Base-by-base conservation (phyloP, 2,113 vertebrate species). In the Chascanopsetta lugubris region DNA sequence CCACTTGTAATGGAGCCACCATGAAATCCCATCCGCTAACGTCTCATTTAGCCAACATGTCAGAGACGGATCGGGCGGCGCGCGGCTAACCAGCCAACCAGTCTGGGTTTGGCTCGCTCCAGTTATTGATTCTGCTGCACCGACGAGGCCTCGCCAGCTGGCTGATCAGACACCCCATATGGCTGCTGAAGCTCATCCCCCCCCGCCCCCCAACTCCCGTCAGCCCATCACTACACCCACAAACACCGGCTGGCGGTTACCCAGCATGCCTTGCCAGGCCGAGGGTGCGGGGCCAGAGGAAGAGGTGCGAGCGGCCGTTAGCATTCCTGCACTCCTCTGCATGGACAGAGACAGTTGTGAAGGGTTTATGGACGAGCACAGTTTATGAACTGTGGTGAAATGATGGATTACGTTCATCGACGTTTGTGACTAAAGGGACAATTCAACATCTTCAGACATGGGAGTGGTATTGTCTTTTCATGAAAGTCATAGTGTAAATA, bases 221-320 rank as follows among this genome's bases (percentile, higher is more conserved):
- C 72, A 50, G 47, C 70, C 77, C 40, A 62, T 65, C 78, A 66
- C 34, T 56, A 62, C 69, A 56, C 80, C 79, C 74, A 75, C 80
- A 69, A 64, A 62, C 47, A 77, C 64, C 61, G 71, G 49, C 56
- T 64, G 77, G 79, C 65, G 0, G 11, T 54, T 49, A 53, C 51
- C 64, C 71, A 49, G 40, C 27, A 51, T 24, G 48, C 49, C 50
- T 15, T 6, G 34, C 34, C 34, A 38, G 34, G 12, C 34, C 13
- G 34, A 26, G 32, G 50, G 8, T 42, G 47, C 22, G 13, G 50
- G 13, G 65, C 61, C 53, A 29, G 46, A 62, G 48, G 59, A 51
- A 73, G 17, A 53, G 77, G 54, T 24, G 51, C 40, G 72, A 67
- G 58, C 9, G 42, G 17, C 70, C 59, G 70, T 50, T 75, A 74